phyloP scores from a whole-genome alignment of 2,797 vertebrate species.

The Enteromius unitaeniatus region DNA sequence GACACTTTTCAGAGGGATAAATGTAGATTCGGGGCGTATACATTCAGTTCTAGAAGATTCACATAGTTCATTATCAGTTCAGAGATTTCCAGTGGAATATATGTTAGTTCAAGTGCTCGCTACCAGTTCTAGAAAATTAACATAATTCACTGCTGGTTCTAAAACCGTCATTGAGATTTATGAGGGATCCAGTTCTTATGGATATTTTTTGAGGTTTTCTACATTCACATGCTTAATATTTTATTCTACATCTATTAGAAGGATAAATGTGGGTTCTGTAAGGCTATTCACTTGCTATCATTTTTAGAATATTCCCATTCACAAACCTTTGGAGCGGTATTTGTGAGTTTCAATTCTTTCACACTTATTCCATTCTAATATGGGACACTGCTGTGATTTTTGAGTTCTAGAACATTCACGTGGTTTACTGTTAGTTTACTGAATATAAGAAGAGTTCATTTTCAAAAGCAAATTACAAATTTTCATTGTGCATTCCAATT shows the following conservation, averaged over 20 bases:
- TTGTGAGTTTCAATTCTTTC: neutral
- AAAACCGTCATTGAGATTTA: neutral
- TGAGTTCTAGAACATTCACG: neutral
- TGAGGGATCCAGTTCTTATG: neutral
- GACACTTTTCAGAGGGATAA: no score
- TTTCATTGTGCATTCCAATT: no score
- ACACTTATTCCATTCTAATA: neutral
- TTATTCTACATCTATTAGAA: neutral
- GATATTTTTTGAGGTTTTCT: no score
- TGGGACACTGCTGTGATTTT: no score
- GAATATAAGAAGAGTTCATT: neutral
- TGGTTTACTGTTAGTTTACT: neutral
- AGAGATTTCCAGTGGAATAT: neutral
- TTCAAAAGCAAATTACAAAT: no score
- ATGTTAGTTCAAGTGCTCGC: neutral
- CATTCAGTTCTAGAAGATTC: constrained; percentile 6
- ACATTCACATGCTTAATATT: neutral
- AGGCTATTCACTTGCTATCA: neutral
- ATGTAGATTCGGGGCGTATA: neutral
- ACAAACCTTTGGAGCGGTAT: neutral
- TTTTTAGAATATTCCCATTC: neutral
- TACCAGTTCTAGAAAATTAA: neutral
- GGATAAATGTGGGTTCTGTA: neutral
- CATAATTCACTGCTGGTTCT: neutral
- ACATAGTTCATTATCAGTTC: neutral